phyloP scores from a whole-genome alignment of 2,888 invertebrate species.

The Oxyscelio sp. region DNA sequence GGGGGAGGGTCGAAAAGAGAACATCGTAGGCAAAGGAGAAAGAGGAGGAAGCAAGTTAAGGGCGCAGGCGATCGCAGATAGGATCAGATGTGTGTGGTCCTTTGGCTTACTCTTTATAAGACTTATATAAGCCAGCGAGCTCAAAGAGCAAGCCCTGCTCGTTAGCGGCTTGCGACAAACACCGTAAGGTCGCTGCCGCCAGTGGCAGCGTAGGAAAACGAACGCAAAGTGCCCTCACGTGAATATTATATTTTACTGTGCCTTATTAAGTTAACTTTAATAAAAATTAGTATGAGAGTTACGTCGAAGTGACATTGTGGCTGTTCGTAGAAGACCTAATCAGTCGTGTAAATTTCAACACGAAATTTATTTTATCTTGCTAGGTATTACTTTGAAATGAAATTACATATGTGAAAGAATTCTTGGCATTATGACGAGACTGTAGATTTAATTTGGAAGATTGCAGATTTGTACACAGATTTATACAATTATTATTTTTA shows the following conservation, averaged over 20 bases:
- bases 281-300: no score
- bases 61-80: constrained; percentile 83
- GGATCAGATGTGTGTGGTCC: constrained; percentile 88
- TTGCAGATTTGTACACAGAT: no score
- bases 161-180: constrained; percentile 89
- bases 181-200: constrained; percentile 80
- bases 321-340: no score
- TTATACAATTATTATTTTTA: no score
- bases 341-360: no score
- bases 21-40: constrained; percentile 70
- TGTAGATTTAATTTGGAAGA: no score
- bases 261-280: not conserved
- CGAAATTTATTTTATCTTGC: no score
- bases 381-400: no score
- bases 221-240: constrained; percentile 55
- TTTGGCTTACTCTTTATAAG: constrained; percentile 87
- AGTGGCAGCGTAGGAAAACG: constrained; percentile 63
- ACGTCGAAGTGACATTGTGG: no score
- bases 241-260: constrained; percentile 57
- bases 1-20: constrained; percentile 48
- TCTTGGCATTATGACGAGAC: no score
- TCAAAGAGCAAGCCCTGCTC: constrained; percentile 83
- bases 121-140: constrained; percentile 86
- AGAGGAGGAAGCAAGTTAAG: constrained; percentile 73
- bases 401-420: no score